Evolutionary conservation across 2,888 invertebrate genomes (phyloP).

Genomic region (Sminthurinus aureus): DNA sequence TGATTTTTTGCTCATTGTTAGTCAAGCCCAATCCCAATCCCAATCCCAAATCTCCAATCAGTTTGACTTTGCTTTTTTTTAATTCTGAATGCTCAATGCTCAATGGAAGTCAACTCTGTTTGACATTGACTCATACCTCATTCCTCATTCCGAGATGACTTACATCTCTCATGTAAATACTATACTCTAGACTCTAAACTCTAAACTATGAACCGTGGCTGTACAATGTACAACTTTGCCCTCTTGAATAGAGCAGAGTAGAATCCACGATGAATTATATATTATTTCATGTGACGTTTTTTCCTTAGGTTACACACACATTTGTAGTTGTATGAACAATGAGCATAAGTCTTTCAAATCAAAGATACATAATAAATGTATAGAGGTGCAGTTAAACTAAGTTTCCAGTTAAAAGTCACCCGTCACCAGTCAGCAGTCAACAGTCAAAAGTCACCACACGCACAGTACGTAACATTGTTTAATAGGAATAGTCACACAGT

Average conservation of each 20-base stretch:
- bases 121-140: conserved; percentile 26
- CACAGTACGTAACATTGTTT: not conserved
- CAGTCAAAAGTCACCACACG: not conserved
- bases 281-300: not conserved
- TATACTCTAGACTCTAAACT: no score
- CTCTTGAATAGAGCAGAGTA: conserved; percentile 14
- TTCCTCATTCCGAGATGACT: no score
- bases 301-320: no score
- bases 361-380: not conserved
- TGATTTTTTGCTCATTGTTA: conserved; percentile 10
- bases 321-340: no score
- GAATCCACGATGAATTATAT: not conserved
- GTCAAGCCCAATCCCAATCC: not conserved
- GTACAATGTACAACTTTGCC: conserved; percentile 35
- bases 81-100: conserved; percentile 1
- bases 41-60: not conserved
- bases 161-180: no score
- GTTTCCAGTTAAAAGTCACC: conserved; percentile 9
- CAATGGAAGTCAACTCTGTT: conserved; percentile 28
- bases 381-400: conserved; percentile 23
- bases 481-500: not conserved
- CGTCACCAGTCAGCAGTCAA: not conserved
- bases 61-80: not conserved
- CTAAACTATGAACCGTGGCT: no score
- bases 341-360: no score